Evolutionary conservation across 2,113 vertebrate genomes (phyloP).

Genomic region (Hippocampus comes): DNA sequence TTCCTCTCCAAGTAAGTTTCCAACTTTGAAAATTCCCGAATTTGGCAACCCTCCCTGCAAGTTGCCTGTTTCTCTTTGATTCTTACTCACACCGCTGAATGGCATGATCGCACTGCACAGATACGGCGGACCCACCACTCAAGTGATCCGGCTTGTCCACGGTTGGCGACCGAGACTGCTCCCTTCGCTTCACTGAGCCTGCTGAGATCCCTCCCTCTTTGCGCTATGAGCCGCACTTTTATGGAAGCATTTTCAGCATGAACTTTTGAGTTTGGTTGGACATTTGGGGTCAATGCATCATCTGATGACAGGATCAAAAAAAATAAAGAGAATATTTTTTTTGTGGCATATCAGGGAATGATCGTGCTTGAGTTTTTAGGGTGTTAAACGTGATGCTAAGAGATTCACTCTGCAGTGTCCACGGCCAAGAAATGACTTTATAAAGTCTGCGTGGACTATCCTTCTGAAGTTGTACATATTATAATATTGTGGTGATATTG

Average conservation of each 20-base stretch:
- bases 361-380: slow-evolving; percentile 22
- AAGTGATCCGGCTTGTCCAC: slow-evolving; percentile 46
- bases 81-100: slow-evolving; percentile 57
- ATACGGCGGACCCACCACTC: slow-evolving; percentile 51
- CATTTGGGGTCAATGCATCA: slow-evolving; percentile 22
- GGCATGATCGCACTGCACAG: slow-evolving; percentile 73
- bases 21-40: background rate
- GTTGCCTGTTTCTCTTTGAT: slow-evolving; percentile 47
- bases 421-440: background rate
- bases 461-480: background rate
- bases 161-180: slow-evolving; percentile 61
- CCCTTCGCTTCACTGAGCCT: slow-evolving; percentile 68
- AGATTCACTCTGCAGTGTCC: background rate
- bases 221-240: slow-evolving; percentile 30
- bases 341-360: background rate
- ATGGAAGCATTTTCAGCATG: slow-evolving; percentile 57
- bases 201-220: slow-evolving; percentile 47
- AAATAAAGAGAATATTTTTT: background rate
- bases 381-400: background rate
- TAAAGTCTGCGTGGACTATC: background rate
- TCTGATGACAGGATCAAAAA: background rate
- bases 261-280: slow-evolving; percentile 17
- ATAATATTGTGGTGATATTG: slow-evolving; percentile 2
- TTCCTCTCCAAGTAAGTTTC: background rate
- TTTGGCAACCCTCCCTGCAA: slow-evolving; percentile 34